Evolutionary conservation across 2,113 vertebrate genomes (phyloP).

Genomic region (Crotalus tigris): DNA sequence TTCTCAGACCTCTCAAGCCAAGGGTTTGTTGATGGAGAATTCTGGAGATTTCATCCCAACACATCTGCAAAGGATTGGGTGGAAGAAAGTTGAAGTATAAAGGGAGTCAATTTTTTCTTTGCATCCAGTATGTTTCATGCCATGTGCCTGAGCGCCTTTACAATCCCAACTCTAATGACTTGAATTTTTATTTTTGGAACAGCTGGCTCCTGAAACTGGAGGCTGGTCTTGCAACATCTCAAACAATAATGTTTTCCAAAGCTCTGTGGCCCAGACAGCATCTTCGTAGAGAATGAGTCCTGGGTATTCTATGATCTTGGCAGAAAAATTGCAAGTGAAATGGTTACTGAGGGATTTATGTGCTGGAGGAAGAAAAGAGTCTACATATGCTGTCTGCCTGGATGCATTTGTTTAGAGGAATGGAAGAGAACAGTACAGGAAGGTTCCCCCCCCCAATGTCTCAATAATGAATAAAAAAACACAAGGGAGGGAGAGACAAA

Average conservation of each 20-base stretch:
- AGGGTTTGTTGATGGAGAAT: neutral
- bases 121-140: neutral
- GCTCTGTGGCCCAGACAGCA: neutral
- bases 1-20: neutral
- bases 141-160: neutral
- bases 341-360: conserved; percentile 27
- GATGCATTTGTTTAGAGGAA: conserved; percentile 26
- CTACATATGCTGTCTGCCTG: neutral
- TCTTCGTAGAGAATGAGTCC: neutral
- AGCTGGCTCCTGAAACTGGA: neutral
- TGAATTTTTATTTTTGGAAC: neutral
- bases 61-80: neutral
- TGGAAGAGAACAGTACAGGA: neutral
- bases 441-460: neutral
- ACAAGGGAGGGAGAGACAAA: neutral
- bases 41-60: neutral
- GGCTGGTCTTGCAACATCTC: neutral
- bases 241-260: neutral
- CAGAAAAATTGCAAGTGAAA: conserved; percentile 29
- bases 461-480: conserved; percentile 22
- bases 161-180: neutral
- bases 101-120: neutral
- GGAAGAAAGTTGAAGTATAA: neutral
- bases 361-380: conserved; percentile 18
- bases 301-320: conserved; percentile 10